A percentile compares a stretch with the other conserved stretches of the same genome.
Conservation (phyloP, 2,113 vertebrate genomes). For the Hyaena hyaena region DNA sequence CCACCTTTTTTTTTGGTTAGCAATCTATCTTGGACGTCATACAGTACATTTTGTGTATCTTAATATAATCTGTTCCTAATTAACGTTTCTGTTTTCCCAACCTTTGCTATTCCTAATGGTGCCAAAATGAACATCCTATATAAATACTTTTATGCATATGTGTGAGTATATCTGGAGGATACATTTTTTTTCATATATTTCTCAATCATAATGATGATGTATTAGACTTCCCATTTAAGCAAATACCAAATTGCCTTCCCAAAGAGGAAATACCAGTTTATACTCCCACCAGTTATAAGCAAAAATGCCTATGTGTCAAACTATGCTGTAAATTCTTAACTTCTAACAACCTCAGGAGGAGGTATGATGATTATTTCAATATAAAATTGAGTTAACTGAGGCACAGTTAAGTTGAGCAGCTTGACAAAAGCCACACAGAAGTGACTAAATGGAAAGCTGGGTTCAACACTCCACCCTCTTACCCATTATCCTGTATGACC, state of each 20-base stretch:
- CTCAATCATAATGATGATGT: neutral
- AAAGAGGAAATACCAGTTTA: neutral
- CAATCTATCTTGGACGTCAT: neutral
- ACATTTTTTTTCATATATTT: neutral
- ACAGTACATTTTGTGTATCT: neutral
- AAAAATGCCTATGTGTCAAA: neutral
- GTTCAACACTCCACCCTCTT: rapidly evolving
- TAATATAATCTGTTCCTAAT: neutral
- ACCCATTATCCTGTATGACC: neutral
- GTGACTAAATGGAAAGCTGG: neutral
- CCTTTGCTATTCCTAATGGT: neutral
- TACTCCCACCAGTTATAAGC: neutral
- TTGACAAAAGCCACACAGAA: neutral
- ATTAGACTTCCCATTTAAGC: neutral
- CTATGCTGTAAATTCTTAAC: neutral
- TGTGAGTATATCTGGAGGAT: neutral
- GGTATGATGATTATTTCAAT: neutral
- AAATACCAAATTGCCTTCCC: neutral
- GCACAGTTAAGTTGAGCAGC: neutral
- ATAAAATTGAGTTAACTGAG: slow-evolving; percentile 8
- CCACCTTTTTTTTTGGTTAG: neutral
- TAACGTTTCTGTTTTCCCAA: neutral
- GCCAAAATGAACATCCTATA: neutral
- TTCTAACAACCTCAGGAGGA: neutral
- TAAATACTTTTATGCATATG: neutral